Conservation (phyloP, 2,797 vertebrate species). For the Hybognathus amarus region DNA sequence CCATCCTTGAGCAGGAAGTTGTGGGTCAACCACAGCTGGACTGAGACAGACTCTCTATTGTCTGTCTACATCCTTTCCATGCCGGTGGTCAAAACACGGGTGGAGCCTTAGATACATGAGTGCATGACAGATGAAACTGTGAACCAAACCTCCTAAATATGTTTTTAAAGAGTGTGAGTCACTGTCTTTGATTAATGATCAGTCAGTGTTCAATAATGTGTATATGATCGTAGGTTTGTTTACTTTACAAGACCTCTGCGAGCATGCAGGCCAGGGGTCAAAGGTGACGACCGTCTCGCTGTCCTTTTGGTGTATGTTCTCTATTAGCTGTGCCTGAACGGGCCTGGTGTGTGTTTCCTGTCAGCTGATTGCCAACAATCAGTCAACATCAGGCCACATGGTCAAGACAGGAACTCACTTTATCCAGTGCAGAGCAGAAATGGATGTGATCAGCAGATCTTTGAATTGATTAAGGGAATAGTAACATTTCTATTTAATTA, state of each 20-base stretch:
- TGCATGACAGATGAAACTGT: conserved; percentile 31
- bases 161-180: conserved; percentile 29
- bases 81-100: conserved; percentile 52
- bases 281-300: conserved; percentile 33
- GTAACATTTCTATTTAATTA: conserved; percentile 1
- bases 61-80: conserved; percentile 66
- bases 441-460: conserved; percentile 29
- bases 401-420: conserved; percentile 33
- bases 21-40: conserved; percentile 64
- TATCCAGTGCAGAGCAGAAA: neutral
- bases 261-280: conserved; percentile 41
- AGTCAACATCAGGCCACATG: conserved; percentile 43
- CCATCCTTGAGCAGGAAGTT: conserved; percentile 66
- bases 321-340: conserved; percentile 51
- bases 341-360: conserved; percentile 54
- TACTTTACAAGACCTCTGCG: conserved; percentile 48
- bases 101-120: conserved; percentile 26
- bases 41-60: conserved; percentile 58
- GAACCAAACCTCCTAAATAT: conserved; percentile 23
- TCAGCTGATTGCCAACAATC: conserved; percentile 55
- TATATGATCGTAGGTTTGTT: conserved; percentile 21
- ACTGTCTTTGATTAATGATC: conserved; percentile 29
- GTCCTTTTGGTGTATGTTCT: conserved; percentile 49
- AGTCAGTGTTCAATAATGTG: conserved; percentile 27
- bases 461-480: neutral